Evolutionary conservation across 2,113 vertebrate genomes (phyloP).

Genomic region (Mesoclemmys tuberculata): DNA sequence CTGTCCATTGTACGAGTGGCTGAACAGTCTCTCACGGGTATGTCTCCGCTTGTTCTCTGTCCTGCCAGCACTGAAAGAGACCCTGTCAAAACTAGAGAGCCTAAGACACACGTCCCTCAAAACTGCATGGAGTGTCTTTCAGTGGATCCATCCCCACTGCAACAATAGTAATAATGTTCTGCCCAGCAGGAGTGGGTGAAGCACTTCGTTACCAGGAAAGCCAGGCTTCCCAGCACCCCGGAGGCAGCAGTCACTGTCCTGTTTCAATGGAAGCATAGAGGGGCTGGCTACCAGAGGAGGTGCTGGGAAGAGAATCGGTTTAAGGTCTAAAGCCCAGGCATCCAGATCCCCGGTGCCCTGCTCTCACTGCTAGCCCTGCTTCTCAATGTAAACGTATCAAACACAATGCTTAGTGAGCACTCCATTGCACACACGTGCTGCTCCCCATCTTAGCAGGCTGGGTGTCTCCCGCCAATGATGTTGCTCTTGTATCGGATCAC

Average conservation of each 20-base stretch:
- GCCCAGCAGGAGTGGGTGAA: not conserved
- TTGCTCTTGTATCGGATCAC: not conserved
- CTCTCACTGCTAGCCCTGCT: not conserved
- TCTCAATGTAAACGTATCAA: too few relatives aligned
- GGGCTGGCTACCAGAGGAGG: not conserved
- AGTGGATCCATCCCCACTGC: not conserved
- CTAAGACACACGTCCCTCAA: not conserved
- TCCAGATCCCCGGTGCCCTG: not conserved
- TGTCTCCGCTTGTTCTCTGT: not conserved
- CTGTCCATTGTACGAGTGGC: not conserved
- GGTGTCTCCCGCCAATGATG: not conserved
- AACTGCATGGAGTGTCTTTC: not conserved
- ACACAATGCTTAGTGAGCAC: not conserved
- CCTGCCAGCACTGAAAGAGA: conserved; percentile 4
- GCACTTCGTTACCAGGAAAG: not conserved
- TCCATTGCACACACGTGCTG: too few relatives aligned
- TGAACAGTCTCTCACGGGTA: fast-evolving
- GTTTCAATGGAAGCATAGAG: not conserved
- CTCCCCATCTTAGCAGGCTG: not conserved
- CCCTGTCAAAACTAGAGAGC: not conserved
- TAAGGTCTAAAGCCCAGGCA: fast-evolving
- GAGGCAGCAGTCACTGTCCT: not conserved
- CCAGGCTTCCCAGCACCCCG: not conserved
- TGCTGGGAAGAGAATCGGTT: not conserved
- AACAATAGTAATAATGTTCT: not conserved